A percentile compares a stretch with the other conserved stretches of the same genome.
These are phyloP conservation scores for Calephelis virginiensis DNA, from an alignment of 1,140 invertebrate species.

Conservation along the genomic window DNA sequence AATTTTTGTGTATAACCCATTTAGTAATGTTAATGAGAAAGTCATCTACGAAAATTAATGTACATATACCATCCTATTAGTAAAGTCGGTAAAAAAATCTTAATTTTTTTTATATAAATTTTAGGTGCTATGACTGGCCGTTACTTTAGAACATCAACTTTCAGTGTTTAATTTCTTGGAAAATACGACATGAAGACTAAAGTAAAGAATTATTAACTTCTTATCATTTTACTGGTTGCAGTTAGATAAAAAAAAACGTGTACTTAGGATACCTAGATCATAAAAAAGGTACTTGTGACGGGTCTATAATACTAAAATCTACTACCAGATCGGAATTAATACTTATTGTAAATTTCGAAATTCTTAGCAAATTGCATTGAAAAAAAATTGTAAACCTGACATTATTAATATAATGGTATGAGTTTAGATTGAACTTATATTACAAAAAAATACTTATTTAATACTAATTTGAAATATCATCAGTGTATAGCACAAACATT, in stretches of 20 bases:
- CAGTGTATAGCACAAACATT: not conserved
- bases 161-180: too few relatives aligned
- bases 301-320: too few relatives aligned
- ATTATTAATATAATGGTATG: not conserved
- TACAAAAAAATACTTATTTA: slow-evolving; percentile 9
- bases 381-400: not conserved
- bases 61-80: not conserved
- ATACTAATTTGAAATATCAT: slow-evolving; percentile 12
- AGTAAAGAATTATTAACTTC: too few relatives aligned
- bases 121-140: too few relatives aligned
- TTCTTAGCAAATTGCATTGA: too few relatives aligned
- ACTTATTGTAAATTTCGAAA: not conserved
- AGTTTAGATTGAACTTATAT: not conserved
- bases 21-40: not conserved
- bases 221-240: too few relatives aligned
- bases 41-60: not conserved
- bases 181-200: too few relatives aligned
- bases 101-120: too few relatives aligned
- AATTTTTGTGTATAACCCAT: too few relatives aligned
- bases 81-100: not conserved
- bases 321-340: not conserved
- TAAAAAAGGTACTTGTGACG: not conserved
- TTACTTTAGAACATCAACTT: too few relatives aligned
- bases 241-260: too few relatives aligned
- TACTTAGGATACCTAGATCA: too few relatives aligned